Percentiles rank a stretch among this genome's conserved stretches.
These are phyloP conservation scores for Homalodisca vitripennis DNA, from an alignment of 1,140 invertebrate genomes.

Conservation along the genomic window DNA sequence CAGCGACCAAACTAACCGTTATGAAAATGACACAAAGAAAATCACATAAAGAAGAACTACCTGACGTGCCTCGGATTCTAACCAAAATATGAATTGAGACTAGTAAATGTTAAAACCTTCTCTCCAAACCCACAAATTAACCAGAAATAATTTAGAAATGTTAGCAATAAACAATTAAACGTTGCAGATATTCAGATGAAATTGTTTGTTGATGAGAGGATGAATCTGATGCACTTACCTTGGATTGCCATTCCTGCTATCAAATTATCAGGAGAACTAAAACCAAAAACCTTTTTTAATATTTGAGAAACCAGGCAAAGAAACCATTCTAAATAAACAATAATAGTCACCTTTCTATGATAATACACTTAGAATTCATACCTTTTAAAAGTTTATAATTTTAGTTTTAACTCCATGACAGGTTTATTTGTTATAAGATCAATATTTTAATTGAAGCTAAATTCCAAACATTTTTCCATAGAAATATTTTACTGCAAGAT, in stretches of 20 bases:
- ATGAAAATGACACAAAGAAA: too few relatives aligned
- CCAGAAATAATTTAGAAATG: neutral
- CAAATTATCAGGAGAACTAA: neutral
- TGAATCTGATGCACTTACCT: neutral
- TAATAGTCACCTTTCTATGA: neutral
- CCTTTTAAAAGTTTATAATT: too few relatives aligned
- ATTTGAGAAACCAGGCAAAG: conserved; percentile 16
- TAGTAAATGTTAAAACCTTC: too few relatives aligned
- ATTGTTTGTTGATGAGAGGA: neutral
- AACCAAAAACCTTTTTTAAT: neutral
- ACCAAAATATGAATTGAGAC: too few relatives aligned
- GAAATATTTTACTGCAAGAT: neutral
- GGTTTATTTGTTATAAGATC: too few relatives aligned
- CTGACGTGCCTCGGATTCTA: too few relatives aligned
- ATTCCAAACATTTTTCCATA: neutral
- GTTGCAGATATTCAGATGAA: neutral
- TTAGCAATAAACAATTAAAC: neutral
- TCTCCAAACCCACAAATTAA: neutral
- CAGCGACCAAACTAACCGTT: too few relatives aligned
- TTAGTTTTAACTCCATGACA: neutral
- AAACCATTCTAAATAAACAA: conserved; percentile 6
- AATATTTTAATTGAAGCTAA: too few relatives aligned
- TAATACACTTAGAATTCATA: neutral
- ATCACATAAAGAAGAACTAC: too few relatives aligned
- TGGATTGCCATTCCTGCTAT: neutral